phyloP scores from a whole-genome alignment of 2,888 invertebrate species.

The Thereva nobilitata region DNA sequence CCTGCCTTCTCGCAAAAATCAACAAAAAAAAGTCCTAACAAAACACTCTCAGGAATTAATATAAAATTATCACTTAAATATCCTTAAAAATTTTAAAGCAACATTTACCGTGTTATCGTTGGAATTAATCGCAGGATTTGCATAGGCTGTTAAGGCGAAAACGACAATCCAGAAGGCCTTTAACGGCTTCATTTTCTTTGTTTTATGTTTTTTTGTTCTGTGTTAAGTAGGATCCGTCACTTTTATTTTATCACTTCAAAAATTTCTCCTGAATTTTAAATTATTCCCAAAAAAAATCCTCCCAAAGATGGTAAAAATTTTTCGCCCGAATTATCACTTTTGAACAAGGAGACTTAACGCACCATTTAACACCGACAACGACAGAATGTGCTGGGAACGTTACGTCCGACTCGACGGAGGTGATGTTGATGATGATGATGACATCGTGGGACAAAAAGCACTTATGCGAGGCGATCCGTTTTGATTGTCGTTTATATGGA shows the following conservation, averaged over 20 bases:
- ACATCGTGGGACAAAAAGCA: conserved; percentile 56
- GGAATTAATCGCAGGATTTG: conserved; percentile 51
- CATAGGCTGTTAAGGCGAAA: conserved; percentile 44
- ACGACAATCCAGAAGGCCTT: conserved; percentile 46
- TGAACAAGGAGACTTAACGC: too few species aligned
- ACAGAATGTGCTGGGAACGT: too few species aligned
- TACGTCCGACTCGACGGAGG: not conserved
- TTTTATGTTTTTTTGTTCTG: too few species aligned
- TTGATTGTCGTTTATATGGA: conserved; percentile 56
- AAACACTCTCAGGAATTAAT: too few species aligned
- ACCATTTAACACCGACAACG: too few species aligned
- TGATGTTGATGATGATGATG: conserved; percentile 47
- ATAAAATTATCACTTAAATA: too few species aligned
- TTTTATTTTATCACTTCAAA: not conserved
- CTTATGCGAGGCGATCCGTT: conserved; percentile 55
- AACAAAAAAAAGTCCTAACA: too few species aligned
- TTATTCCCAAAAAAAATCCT: not conserved
- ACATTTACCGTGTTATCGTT: conserved; percentile 48
- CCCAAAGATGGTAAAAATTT: not conserved
- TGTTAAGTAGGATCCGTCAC: too few species aligned
- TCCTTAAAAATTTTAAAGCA: conserved; percentile 41
- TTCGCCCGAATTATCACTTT: not conserved
- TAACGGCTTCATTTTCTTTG: conserved; percentile 47
- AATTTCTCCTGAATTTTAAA: conserved; percentile 3
- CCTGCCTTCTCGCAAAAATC: too few species aligned